A percentile compares a stretch with the other conserved stretches of the same genome.
phyloP scores from a whole-genome alignment of 2,888 invertebrate genomes.

The Amblyjoppa fuscipennis region DNA sequence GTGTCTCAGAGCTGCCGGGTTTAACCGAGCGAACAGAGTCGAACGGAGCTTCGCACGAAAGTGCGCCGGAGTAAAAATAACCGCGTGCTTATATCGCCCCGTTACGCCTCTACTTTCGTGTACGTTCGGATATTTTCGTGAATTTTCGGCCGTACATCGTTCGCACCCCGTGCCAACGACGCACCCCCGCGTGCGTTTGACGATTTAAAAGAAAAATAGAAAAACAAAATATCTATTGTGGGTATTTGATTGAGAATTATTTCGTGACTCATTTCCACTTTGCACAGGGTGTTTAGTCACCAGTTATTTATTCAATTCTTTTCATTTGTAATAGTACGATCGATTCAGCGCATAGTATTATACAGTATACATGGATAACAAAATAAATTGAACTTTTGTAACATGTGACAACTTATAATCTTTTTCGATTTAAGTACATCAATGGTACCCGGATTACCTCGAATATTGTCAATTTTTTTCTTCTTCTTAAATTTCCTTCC shows the following conservation, averaged over 20 bases:
- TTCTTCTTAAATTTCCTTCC: constrained; percentile 5
- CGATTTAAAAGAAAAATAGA: background rate
- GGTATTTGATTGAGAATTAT: background rate
- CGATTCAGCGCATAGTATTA: constrained; percentile 25
- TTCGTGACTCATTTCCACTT: background rate
- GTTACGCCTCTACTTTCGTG: background rate
- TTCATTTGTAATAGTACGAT: background rate
- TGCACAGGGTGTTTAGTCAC: background rate
- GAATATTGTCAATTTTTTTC: constrained; percentile 50
- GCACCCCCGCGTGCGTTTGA: background rate
- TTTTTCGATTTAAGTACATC: constrained; percentile 67
- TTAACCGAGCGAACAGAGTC: constrained; percentile 27
- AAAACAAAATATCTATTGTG: too few relatives aligned
- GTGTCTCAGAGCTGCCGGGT: constrained; percentile 37
- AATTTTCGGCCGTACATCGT: constrained; percentile 9
- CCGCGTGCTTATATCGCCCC: constrained; percentile 26
- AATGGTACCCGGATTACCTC: constrained; percentile 56
- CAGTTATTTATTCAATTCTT: background rate
- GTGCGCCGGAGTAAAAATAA: constrained; percentile 58
- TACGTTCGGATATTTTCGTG: constrained; percentile 17
- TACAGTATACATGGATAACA: constrained; percentile 56
- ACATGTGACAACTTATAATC: constrained; percentile 63
- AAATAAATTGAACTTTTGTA: constrained; percentile 61
- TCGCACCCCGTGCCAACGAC: background rate
- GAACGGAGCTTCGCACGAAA: constrained; percentile 33